Percentiles rank a stretch among this genome's conserved stretches.
phyloP scores from a whole-genome alignment of 2,888 invertebrate species.

The Dermolepida albohirtum region DNA sequence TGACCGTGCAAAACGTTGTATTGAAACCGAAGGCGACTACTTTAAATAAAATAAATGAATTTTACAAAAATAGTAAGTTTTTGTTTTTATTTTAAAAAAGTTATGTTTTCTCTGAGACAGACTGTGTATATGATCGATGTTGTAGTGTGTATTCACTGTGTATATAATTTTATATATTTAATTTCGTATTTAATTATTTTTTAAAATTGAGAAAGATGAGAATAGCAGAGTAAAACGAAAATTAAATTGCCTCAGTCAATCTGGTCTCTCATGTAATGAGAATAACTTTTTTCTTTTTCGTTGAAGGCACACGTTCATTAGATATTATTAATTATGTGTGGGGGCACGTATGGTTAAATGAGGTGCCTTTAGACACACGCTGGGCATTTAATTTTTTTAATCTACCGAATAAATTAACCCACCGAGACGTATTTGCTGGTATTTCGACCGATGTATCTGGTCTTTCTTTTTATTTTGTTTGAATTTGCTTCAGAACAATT shows the following conservation, averaged over 20 bases:
- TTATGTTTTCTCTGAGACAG: too few species aligned
- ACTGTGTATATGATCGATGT: too few species aligned
- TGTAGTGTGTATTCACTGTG: too few species aligned
- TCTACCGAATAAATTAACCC: constrained; percentile 52
- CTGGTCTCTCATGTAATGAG: constrained; percentile 1
- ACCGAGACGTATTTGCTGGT: too few species aligned
- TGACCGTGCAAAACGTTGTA: too few species aligned
- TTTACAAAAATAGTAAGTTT: too few species aligned
- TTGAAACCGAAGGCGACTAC: too few species aligned
- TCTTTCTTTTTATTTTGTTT: not conserved
- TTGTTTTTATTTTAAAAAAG: too few species aligned
- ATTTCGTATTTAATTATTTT: not conserved
- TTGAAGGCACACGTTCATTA: constrained; percentile 24
- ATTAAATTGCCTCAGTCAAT: constrained; percentile 10
- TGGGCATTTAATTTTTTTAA: constrained; percentile 53
- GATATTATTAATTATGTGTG: constrained; percentile 41
- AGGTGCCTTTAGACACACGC: constrained; percentile 51
- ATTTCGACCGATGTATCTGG: constrained; percentile 9
- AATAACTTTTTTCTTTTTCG: not conserved
- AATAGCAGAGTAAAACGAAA: constrained; percentile 10
- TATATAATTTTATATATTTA: too few species aligned
- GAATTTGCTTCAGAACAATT: constrained; percentile 22
- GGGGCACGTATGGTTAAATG: constrained; percentile 44
- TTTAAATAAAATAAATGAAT: too few species aligned
- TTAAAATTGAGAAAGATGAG: not conserved